Evolutionary conservation across 2,113 vertebrate species (phyloP), one percentile per base, ranked within the genome.

Genomic region (Osmerus mordax): DNA sequence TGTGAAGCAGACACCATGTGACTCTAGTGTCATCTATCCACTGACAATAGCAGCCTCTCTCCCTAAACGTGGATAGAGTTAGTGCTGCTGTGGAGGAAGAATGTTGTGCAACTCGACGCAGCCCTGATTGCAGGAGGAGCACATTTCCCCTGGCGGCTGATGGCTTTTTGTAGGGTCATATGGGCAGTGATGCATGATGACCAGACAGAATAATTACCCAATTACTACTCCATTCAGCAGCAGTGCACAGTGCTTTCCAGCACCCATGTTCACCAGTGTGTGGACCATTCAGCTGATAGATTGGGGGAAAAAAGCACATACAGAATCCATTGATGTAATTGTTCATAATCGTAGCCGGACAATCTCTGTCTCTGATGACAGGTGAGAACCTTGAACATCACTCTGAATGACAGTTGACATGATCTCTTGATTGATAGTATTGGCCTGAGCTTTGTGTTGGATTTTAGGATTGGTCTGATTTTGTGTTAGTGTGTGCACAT

Each of bases 181-280:
- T 69, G 60, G 76, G 78, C 73, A 71, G 70, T 81, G 81, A 82
- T 80, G 79, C 78, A 83, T 73, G 77, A 63, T 79, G 80, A 86
- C 83, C 81, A 81, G 78, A 83, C 19, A 6, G 78, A 82, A 85
- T 83, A 82, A 85, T 83, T 81, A 81, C 74, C 80, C 76, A 78
- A 71, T 85, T 80, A 80, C 76, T 71, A 51, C 78, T 84, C 62
- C 18, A 56, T 76, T 71, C 66, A 81, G 74, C 70, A 58, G 67
- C 59, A 71, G 25, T 72, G 68, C 60, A 74, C 75, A 80, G 65
- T 72, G 66, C 70, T 74, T 70, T 82, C 55, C 63, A 63, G 19
- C 41, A 78, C 29, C 73, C 56, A 54, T 62, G 60, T 73, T 71
- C 76, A 55, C 69, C 62, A 54, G 51, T 67, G 71, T 65, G 54